Conservation (phyloP, 2,888 invertebrate species). For the Tolmerus cingulatus region DNA sequence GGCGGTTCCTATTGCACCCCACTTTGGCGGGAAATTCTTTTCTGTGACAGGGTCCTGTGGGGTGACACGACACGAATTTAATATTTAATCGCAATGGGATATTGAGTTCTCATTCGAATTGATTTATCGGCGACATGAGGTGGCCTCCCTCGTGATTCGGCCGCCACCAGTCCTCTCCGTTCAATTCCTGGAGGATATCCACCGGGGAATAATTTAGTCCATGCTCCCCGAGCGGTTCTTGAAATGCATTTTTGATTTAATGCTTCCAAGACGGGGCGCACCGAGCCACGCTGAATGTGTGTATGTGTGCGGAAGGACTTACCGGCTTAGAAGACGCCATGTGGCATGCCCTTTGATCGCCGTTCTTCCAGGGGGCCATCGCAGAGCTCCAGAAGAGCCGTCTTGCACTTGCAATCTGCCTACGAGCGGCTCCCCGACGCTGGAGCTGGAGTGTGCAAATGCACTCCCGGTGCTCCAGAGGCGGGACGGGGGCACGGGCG, state of each 20-base stretch:
- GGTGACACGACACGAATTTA: constrained; percentile 28
- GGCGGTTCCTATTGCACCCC: neutral
- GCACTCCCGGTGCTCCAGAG: constrained; percentile 3
- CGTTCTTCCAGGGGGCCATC: neutral
- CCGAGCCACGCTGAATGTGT: neutral
- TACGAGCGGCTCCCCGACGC: neutral
- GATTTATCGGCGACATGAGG: constrained; percentile 43
- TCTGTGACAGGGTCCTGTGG: neutral
- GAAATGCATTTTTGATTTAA: constrained; percentile 48
- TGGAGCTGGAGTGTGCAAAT: neutral
- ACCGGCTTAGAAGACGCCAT: constrained; percentile 26
- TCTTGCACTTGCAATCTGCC: constrained; percentile 8
- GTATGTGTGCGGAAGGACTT: constrained; percentile 19
- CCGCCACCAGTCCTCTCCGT: neutral
- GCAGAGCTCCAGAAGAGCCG: neutral
- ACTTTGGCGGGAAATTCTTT: neutral
- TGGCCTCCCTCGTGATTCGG: constrained; percentile 28
- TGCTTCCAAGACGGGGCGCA: neutral
- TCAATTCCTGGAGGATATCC: constrained; percentile 45
- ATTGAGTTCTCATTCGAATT: constrained; percentile 43
- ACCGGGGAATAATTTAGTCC: constrained; percentile 42
- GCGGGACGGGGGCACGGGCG: neutral
- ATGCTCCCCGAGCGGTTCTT: constrained; percentile 44
- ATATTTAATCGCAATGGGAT: constrained; percentile 45
- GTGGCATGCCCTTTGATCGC: constrained; percentile 32